Evolutionary conservation across 2,113 vertebrate genomes (phyloP).

Genomic region (Malaclemys terrapin): DNA sequence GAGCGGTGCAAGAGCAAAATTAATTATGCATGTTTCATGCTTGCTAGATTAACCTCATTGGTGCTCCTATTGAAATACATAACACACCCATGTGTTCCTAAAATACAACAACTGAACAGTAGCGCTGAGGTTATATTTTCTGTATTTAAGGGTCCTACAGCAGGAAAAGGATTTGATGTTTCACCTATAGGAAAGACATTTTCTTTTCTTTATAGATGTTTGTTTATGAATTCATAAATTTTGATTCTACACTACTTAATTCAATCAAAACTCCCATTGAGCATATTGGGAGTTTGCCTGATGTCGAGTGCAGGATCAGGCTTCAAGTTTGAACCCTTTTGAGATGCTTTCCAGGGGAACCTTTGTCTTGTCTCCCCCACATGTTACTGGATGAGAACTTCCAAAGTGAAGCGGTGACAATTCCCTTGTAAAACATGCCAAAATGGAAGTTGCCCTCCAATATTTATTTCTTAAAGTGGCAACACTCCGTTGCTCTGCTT

Average conservation of each 20-base stretch:
- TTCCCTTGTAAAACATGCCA: slow-evolving; percentile 49
- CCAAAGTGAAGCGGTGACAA: slow-evolving; percentile 49
- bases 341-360: slow-evolving; percentile 54
- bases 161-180: slow-evolving; percentile 24
- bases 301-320: slow-evolving; percentile 46
- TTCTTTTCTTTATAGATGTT: slow-evolving; percentile 17
- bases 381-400: slow-evolving; percentile 63
- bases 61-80: slow-evolving; percentile 64
- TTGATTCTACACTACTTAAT: slow-evolving; percentile 30
- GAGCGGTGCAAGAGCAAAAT: slow-evolving; percentile 50
- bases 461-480: slow-evolving; percentile 17
- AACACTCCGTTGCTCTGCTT: not conserved
- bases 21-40: slow-evolving; percentile 72
- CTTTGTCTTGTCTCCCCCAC: slow-evolving; percentile 59
- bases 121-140: slow-evolving; percentile 33
- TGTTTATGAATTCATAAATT: slow-evolving; percentile 21
- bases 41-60: slow-evolving; percentile 64
- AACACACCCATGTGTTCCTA: slow-evolving; percentile 43
- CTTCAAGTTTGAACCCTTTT: slow-evolving; percentile 42
- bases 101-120: slow-evolving; percentile 45
- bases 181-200: slow-evolving; percentile 33
- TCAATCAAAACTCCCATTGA: slow-evolving; percentile 62
- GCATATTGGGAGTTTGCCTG: slow-evolving; percentile 64
- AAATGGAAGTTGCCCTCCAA: slow-evolving; percentile 50
- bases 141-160: not conserved